A percentile compares a stretch with the other conserved stretches of the same genome.
phyloP scores from a whole-genome alignment of 2,888 invertebrate species.

The Caenorhabditis uteleia region DNA sequence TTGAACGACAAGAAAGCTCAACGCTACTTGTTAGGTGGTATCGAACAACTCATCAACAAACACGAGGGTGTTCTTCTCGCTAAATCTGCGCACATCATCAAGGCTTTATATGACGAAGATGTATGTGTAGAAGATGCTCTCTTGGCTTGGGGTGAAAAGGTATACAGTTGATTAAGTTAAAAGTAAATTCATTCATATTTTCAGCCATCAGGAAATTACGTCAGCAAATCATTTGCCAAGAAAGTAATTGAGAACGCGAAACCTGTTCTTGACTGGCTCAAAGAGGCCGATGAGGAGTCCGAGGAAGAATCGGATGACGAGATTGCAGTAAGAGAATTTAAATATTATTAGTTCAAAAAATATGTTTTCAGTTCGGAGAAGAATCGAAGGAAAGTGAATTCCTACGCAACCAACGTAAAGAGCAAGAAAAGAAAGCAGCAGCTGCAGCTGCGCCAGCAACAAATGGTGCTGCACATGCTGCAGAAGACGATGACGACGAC shows the following conservation, averaged over 20 bases:
- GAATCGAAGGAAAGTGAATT: slow-evolving; percentile 33
- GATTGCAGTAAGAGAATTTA: slow-evolving; percentile 61
- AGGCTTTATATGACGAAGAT: slow-evolving; percentile 91
- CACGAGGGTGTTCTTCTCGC: slow-evolving; percentile 78
- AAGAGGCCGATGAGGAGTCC: slow-evolving; percentile 88
- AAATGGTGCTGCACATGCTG: slow-evolving; percentile 15
- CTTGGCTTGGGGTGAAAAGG: slow-evolving; percentile 93
- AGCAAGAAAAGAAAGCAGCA: slow-evolving; percentile 23
- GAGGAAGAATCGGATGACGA: slow-evolving; percentile 79
- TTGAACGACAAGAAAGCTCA: slow-evolving; percentile 71
- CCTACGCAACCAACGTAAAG: slow-evolving; percentile 44
- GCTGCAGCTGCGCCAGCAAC: slow-evolving; percentile 15
- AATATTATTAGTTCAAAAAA: not conserved
- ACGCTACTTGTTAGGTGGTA: slow-evolving; percentile 87
- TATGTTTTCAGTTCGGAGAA: slow-evolving; percentile 52
- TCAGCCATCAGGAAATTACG: slow-evolving; percentile 82
- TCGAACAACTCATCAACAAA: slow-evolving; percentile 81
- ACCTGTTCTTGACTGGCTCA: slow-evolving; percentile 94
- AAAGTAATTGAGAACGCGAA: slow-evolving; percentile 90
- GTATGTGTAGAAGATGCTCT: slow-evolving; percentile 92
- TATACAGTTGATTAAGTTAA: slow-evolving; percentile 68
- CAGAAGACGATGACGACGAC: slow-evolving; percentile 48
- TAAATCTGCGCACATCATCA: slow-evolving; percentile 86
- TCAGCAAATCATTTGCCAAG: slow-evolving; percentile 83
- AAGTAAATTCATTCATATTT: slow-evolving; percentile 23